Percentiles rank a stretch among this genome's conserved stretches.
Conservation (phyloP, 23 tunicate genomes). For the Styela clava region DNA sequence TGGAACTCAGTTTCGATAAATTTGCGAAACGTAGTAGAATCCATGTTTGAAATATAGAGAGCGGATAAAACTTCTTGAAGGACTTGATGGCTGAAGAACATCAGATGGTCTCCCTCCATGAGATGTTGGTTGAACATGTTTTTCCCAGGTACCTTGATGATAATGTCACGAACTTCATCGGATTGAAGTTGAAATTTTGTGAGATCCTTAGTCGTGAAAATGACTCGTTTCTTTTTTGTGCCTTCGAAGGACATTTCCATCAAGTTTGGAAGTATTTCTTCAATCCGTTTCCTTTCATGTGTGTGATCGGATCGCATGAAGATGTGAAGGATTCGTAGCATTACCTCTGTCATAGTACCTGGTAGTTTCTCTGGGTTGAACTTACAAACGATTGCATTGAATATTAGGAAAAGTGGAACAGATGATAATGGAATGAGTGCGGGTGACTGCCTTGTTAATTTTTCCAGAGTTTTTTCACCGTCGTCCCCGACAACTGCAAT, state of each 20-base stretch:
- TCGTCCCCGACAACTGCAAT: not conserved
- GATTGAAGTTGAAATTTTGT: not conserved
- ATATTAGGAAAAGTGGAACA: slow-evolving; percentile 8
- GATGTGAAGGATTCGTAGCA: not conserved
- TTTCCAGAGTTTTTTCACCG: not conserved
- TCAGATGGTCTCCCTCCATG: not conserved
- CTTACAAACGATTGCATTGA: slow-evolving; percentile 3
- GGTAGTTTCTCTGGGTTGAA: slow-evolving; percentile 9
- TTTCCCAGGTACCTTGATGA: not conserved
- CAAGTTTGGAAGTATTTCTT: slow-evolving; percentile 1
- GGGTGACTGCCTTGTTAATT: not conserved
- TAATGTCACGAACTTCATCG: not conserved
- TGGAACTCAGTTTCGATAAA: not conserved
- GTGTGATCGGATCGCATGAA: slow-evolving; percentile 11
- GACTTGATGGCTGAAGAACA: slow-evolving; percentile 1
- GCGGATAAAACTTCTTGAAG: slow-evolving; percentile 4
- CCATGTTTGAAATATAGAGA: not conserved
- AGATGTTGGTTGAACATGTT: not conserved
- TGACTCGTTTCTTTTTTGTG: not conserved
- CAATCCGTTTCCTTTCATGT: not conserved
- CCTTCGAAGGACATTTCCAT: slow-evolving; percentile 15
- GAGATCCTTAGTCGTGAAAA: not conserved
- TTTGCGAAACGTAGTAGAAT: not conserved
- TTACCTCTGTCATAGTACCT: slow-evolving; percentile 1
- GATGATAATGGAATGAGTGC: slow-evolving; percentile 10